Conservation (phyloP, 2,797 vertebrate species). For the Xerus rutilus region DNA sequence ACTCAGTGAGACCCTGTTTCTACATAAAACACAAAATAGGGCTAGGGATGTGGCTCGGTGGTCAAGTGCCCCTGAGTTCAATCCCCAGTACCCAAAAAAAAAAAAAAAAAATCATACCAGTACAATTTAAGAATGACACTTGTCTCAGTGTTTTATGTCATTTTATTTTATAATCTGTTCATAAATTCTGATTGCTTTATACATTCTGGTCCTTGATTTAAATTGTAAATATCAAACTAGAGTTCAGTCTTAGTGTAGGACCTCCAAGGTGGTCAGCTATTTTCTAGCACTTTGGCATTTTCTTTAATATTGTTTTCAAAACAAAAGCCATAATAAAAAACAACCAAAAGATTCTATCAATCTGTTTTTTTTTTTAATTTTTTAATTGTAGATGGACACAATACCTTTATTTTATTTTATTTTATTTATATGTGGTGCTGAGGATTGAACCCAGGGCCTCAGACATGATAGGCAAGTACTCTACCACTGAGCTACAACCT, state of each 20-base stretch:
- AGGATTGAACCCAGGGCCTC: too few relatives aligned
- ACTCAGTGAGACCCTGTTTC: too few relatives aligned
- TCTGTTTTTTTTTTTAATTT: background rate
- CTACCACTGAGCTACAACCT: too few relatives aligned
- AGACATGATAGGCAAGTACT: too few relatives aligned
- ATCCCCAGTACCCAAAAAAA: too few relatives aligned
- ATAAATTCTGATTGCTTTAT: background rate
- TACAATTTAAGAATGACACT: constrained; percentile 30
- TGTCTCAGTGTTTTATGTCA: background rate
- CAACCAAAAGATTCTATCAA: background rate
- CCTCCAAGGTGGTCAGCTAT: background rate
- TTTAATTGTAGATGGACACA: too few relatives aligned
- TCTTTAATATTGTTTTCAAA: constrained; percentile 28
- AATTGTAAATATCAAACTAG: constrained; percentile 35
- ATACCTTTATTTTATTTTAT: too few relatives aligned
- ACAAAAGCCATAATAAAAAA: background rate
- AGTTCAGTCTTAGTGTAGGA: background rate
- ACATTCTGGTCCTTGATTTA: background rate
- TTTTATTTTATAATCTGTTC: constrained; percentile 50
- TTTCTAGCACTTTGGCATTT: background rate
- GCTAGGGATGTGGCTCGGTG: too few relatives aligned
- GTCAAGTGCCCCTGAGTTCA: too few relatives aligned
- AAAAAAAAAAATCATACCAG: constrained; percentile 32
- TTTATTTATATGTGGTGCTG: too few relatives aligned
- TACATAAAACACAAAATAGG: too few relatives aligned